Base-by-base conservation (phyloP, 2,888 invertebrate genomes). In the Mesoligia furuncula region DNA sequence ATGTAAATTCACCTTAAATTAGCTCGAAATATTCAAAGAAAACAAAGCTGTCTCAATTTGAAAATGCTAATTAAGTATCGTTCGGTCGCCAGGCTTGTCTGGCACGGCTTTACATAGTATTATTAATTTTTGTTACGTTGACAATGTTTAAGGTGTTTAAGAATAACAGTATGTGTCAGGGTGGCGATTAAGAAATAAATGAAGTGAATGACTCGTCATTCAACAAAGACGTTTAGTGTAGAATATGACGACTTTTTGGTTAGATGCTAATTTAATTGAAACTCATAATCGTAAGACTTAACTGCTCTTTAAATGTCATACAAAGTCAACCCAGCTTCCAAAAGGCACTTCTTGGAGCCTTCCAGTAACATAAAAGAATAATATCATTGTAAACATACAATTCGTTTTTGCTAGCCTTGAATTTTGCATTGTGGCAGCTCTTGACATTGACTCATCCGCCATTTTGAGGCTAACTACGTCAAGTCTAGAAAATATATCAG, bases 11-110 rank as follows among this genome's bases (percentile, higher is more conserved):
- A 66, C 54, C 72, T 77, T 13, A 74, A 79, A 79, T 84, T 79
- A 78, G 72, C 81, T 42, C 39, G 61, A 76, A 79, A 77, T 79
- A 85, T 87, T 79, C 86, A 83, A 77, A 80, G 83, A 72, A 77
- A 84, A 86, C 79, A 82, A 85, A 80, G 79, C 64, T 36, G 73
- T 57, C 66, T 81, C 75, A 78, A 79, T 83, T 87, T 83, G 65
- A 75, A 75, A 69, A 89, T 88, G 87, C 86, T 81, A 89, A 86
- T 45, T 88, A 80, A 59, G 83, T 74, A 73, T 66, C 64, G 71
- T 62, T 65, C 81, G 51, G 80, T 74, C 67, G 27, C 62, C 20
- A 54, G 48, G 42, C 54, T 72, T 61, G 64, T 62, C 42, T 75
- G 36, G 67, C 36, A 57, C 36, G 27, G 72, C 77, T 86, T 84